Evolutionary conservation across 2,888 invertebrate species (phyloP).

Genomic region (Dynastes grantii): DNA sequence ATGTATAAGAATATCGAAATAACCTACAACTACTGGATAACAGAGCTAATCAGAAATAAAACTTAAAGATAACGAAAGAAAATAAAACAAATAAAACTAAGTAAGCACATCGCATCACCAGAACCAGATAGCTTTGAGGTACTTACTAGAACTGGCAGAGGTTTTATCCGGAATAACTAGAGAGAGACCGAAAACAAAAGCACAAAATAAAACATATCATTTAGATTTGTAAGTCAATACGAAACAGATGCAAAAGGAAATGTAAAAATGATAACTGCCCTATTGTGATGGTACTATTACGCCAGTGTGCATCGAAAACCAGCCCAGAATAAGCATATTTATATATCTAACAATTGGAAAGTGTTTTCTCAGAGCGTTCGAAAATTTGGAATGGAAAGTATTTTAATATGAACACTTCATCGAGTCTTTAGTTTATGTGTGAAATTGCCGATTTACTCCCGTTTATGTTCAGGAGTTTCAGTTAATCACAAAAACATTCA

Average conservation of each 20-base stretch:
- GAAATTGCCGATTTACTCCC: not conserved
- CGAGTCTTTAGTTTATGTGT: not conserved
- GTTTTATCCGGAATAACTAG: slow-evolving; percentile 99
- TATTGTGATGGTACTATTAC: not conserved
- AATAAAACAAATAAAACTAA: slow-evolving; percentile 45
- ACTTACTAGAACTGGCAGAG: slow-evolving; percentile 99
- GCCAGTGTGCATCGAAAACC: slow-evolving; percentile 15
- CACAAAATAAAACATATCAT: slow-evolving; percentile 43
- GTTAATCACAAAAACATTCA: slow-evolving; percentile 22
- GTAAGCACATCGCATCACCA: slow-evolving; percentile 67
- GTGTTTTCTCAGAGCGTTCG: no score
- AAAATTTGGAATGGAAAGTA: no score
- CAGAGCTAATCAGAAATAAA: slow-evolving; percentile 22
- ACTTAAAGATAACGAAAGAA: slow-evolving; percentile 22
- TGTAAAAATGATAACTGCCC: slow-evolving; percentile 18
- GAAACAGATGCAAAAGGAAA: slow-evolving; percentile 24
- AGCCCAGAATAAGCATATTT: slow-evolving; percentile 8
- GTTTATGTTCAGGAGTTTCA: not conserved
- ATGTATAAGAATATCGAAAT: not conserved
- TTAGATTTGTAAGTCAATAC: slow-evolving; percentile 17
- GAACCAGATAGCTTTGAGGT: slow-evolving; percentile 70
- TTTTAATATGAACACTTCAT: not conserved
- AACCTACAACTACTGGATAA: slow-evolving; percentile 17
- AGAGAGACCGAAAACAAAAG: slow-evolving; percentile 73
- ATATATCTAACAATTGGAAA: no score